These are phyloP conservation scores for Drosophila kepulauana DNA, from an alignment of 1,140 invertebrate species.

Conservation along the genomic window DNA sequence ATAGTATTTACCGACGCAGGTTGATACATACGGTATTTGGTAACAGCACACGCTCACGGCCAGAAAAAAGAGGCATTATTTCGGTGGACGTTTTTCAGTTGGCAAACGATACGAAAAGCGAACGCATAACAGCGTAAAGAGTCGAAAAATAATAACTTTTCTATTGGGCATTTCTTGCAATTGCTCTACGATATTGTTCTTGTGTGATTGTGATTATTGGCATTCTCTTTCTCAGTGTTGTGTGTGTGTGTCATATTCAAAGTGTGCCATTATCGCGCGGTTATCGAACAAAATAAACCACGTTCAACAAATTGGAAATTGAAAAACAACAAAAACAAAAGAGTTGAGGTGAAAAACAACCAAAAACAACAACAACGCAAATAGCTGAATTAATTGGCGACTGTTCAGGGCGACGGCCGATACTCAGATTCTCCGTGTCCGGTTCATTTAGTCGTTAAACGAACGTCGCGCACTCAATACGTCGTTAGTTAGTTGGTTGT, in stretches of 20 bases:
- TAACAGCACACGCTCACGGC: conserved; percentile 32
- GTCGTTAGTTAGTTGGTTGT: conserved; percentile 2
- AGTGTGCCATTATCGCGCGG: conserved; percentile 61
- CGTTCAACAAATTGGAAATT: conserved; percentile 39
- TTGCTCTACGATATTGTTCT: conserved; percentile 5
- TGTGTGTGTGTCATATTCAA: conserved; percentile 48
- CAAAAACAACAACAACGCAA: conserved; percentile 22
- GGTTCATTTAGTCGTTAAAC: conserved; percentile 58
- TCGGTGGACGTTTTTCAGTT: conserved; percentile 53
- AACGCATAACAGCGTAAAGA: conserved; percentile 65
- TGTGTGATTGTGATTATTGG: conserved; percentile 5
- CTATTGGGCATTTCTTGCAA: conserved; percentile 29
- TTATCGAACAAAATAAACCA: conserved; percentile 63
- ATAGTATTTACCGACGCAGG: conserved; percentile 47
- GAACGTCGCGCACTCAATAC: conserved; percentile 46
- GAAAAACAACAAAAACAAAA: conserved; percentile 33
- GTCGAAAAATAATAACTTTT: conserved; percentile 30
- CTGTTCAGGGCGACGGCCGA: conserved; percentile 39
- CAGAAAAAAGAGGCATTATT: conserved; percentile 33
- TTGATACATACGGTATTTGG: conserved; percentile 60
- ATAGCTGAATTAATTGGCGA: conserved; percentile 61
- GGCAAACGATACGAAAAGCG: conserved; percentile 76
- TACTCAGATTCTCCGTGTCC: conserved; percentile 33
- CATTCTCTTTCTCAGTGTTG: no score
- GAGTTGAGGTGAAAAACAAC: conserved; percentile 5